A percentile compares a stretch with the other conserved stretches of the same genome.
Evolutionary conservation across 2,888 invertebrate species (phyloP).

Genomic region (Eupelmus urozonus): DNA sequence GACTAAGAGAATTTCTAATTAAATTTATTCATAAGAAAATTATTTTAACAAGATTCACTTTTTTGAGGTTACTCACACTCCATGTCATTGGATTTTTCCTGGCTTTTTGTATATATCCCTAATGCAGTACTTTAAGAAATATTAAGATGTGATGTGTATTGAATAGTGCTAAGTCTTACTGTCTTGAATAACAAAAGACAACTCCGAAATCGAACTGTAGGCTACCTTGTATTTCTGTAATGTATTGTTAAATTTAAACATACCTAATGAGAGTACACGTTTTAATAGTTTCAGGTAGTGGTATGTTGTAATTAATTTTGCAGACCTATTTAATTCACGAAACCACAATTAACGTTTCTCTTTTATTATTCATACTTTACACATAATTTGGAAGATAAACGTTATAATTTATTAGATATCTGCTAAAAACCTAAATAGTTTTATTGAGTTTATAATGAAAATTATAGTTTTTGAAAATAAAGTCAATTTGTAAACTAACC

Average conservation of each 20-base stretch:
- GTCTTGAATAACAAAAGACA: conserved; percentile 68
- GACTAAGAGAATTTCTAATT: conserved; percentile 40
- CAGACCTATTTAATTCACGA: conserved; percentile 22
- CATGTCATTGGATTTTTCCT: conserved; percentile 69
- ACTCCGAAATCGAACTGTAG: conserved; percentile 60
- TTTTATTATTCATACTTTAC: conserved; percentile 6
- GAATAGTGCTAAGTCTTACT: conserved; percentile 72
- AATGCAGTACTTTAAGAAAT: conserved; percentile 66
- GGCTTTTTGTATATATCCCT: conserved; percentile 77
- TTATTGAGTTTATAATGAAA: conserved; percentile 43
- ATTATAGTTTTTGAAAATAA: conserved; percentile 50
- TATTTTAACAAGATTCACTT: conserved; percentile 66
- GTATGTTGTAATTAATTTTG: not conserved
- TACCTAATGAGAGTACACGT: conserved; percentile 9
- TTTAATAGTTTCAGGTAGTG: conserved; percentile 9
- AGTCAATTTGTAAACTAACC: conserved; percentile 44
- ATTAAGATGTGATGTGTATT: conserved; percentile 74
- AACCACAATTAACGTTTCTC: conserved; percentile 1
- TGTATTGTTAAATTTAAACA: conserved; percentile 14
- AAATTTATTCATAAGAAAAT: conserved; percentile 42
- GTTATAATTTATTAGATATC: conserved; percentile 28
- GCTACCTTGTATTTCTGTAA: conserved; percentile 42
- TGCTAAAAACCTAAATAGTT: conserved; percentile 8
- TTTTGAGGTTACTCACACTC: conserved; percentile 65
- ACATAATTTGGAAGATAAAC: conserved; percentile 15